These are phyloP conservation scores for Notolabrus celidotus DNA, from an alignment of 2,797 vertebrate genomes.

Conservation along the genomic window DNA sequence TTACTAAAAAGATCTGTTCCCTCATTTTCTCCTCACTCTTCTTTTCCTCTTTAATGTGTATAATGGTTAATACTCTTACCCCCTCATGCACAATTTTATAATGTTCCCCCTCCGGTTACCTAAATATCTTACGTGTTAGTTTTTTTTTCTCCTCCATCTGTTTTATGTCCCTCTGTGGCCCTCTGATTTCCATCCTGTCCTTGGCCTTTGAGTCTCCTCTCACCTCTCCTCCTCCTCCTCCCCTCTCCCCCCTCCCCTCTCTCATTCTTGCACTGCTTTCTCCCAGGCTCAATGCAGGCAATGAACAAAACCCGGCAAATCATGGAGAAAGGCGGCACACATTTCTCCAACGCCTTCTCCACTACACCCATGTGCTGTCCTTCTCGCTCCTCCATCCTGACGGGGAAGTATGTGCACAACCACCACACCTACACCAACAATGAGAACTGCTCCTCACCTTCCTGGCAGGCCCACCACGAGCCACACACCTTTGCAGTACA, in stretches of 20 bases:
- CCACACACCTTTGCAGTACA: slow-evolving; percentile 94
- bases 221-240: slow-evolving; percentile 9
- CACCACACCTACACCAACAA: slow-evolving; percentile 99
- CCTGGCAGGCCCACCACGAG: slow-evolving; percentile 97
- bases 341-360: slow-evolving; percentile 97
- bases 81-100: slow-evolving; percentile 19
- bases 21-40: slow-evolving; percentile 46
- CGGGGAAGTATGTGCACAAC: slow-evolving; percentile 98
- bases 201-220: slow-evolving; percentile 45
- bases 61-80: slow-evolving; percentile 26
- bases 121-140: slow-evolving; percentile 14
- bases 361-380: slow-evolving; percentile 99
- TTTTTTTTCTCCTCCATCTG: slow-evolving; percentile 21
- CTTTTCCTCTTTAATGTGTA: slow-evolving; percentile 20
- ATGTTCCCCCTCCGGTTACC: slow-evolving; percentile 39
- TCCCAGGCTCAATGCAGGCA: slow-evolving; percentile 86
- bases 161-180: slow-evolving; percentile 30
- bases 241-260: not conserved
- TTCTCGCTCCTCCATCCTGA: slow-evolving; percentile 95
- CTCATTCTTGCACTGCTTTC: slow-evolving; percentile 8
- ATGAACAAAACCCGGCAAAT: slow-evolving; percentile 87
- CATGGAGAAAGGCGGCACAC: slow-evolving; percentile 91
- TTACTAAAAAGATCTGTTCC: slow-evolving; percentile 69
- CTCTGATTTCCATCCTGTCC: slow-evolving; percentile 40
- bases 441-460: slow-evolving; percentile 97